These are phyloP conservation scores for Malacosoma neustria DNA, from an alignment of 2,888 invertebrate species.

Conservation along the genomic window DNA sequence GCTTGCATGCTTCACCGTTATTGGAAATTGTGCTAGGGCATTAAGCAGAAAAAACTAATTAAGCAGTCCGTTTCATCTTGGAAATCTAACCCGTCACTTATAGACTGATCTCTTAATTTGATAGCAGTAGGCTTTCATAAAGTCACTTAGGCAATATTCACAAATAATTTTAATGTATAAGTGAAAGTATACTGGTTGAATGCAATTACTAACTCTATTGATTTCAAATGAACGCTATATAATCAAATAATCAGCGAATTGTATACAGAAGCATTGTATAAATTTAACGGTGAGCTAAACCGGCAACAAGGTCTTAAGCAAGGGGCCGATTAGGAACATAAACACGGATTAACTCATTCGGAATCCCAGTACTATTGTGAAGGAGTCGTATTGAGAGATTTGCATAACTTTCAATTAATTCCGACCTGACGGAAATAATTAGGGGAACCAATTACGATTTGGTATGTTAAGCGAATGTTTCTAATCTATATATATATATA, in stretches of 20 bases:
- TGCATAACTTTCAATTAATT: slow-evolving; percentile 74
- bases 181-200: too few relatives aligned
- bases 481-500: slow-evolving; percentile 1
- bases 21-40: too few relatives aligned
- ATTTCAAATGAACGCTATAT: neutral
- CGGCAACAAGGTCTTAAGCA: slow-evolving; percentile 63
- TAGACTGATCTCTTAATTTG: too few relatives aligned
- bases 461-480: slow-evolving; percentile 22
- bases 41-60: too few relatives aligned
- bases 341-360: slow-evolving; percentile 74
- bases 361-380: slow-evolving; percentile 70
- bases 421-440: slow-evolving; percentile 67
- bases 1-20: too few relatives aligned
- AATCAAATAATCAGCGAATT: slow-evolving; percentile 51
- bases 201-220: too few relatives aligned
- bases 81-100: too few relatives aligned
- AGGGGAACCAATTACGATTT: slow-evolving; percentile 52
- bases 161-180: too few relatives aligned
- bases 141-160: too few relatives aligned
- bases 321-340: slow-evolving; percentile 72
- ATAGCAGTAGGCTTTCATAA: too few relatives aligned
- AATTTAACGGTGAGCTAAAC: slow-evolving; percentile 64
- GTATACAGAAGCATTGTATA: slow-evolving; percentile 63
- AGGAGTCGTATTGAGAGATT: slow-evolving; percentile 72
- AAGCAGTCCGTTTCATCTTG: too few relatives aligned